Evolutionary conservation across 2,113 vertebrate genomes (phyloP), one percentile per base, ranked within the genome.

Genomic region (Castor canadensis): DNA sequence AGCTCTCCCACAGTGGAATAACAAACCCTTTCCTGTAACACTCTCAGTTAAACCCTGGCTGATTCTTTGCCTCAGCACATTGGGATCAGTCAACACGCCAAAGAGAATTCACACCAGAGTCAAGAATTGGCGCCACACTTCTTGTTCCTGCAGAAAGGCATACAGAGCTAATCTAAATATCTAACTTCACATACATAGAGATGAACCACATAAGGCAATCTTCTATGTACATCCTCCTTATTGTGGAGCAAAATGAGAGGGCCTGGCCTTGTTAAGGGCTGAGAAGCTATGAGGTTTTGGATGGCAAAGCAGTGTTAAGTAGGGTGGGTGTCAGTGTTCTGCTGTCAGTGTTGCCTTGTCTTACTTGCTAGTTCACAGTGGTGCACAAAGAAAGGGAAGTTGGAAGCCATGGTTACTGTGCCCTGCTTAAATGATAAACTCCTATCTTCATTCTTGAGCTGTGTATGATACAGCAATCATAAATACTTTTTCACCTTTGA

Each of bases 401-500:
- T 60, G 38, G 86, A 91, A 93, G 20, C 52, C 58, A 17, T 22
- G 24, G 62, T 84, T 87, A 62, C 72, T 54, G 30, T 56, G 52
- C 28, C 35, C 62, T 62, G 58, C 76, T 95, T 88, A 88, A 89
- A 90, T 40, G 45, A 72, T 54, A 71, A 82, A 90, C 58, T 79
- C 52, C 54, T 22, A 58, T 87, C 69, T 91, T 88, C 88, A 71
- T 32, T 89, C 86, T 75, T 91, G 66, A 87, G 88, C 79, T 85
- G 7, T 85, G 69, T 43, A 71, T 24, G 80, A 66, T 45, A 87
- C 2, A 81, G 52, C 49, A 79, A 94, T 91, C 91, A 69, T 84
- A 92, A 92, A 81, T 92, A 88, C 62, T 60, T 95, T 89, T 87
- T 72, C 13, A 86, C 90, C 91, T 96, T 86, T 88, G 67, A 69